phyloP scores from a whole-genome alignment of 1,140 invertebrate species.

The Drosophila micromelanica region DNA sequence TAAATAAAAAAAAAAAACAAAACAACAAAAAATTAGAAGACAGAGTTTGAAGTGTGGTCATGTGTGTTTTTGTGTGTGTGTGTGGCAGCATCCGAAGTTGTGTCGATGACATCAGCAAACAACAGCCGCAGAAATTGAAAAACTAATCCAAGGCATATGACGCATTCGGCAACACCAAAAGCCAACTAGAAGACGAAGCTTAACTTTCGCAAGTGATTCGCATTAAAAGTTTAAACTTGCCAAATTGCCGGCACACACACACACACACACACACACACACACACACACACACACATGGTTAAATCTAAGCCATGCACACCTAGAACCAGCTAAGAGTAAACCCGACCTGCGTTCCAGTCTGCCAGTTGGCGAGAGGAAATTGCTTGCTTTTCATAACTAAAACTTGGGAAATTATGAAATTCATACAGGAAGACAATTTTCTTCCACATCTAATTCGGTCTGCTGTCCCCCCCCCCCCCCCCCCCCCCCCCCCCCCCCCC shows the following conservation, averaged over 20 bases:
- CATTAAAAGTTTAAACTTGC: conserved; percentile 75
- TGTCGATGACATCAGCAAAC: conserved; percentile 83
- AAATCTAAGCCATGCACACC: conserved; percentile 38
- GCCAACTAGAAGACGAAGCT: conserved; percentile 34
- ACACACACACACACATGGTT: conserved; percentile 14
- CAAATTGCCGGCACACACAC: conserved; percentile 48
- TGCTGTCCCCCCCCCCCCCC: too few relatives aligned
- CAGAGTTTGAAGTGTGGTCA: conserved; percentile 30
- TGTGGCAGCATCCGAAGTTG: conserved; percentile 27
- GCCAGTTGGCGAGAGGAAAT: conserved; percentile 60
- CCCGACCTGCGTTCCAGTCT: not conserved
- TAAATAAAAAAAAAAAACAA: conserved; percentile 49
- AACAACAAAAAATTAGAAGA: conserved; percentile 9
- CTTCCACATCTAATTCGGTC: conserved; percentile 79
- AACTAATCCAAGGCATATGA: conserved; percentile 63
- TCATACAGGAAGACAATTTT: conserved; percentile 84
- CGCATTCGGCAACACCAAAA: conserved; percentile 37
- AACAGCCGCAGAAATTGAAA: conserved; percentile 70
- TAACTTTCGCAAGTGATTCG: conserved; percentile 63
- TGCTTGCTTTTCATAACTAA: conserved; percentile 81
- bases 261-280: conserved; percentile 17
- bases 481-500: too few relatives aligned
- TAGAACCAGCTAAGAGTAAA: conserved; percentile 1
- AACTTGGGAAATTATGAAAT: conserved; percentile 84
- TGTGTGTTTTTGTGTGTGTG: conserved; percentile 10